phyloP scores from a whole-genome alignment of 2,888 invertebrate species.

The Automeris io region DNA sequence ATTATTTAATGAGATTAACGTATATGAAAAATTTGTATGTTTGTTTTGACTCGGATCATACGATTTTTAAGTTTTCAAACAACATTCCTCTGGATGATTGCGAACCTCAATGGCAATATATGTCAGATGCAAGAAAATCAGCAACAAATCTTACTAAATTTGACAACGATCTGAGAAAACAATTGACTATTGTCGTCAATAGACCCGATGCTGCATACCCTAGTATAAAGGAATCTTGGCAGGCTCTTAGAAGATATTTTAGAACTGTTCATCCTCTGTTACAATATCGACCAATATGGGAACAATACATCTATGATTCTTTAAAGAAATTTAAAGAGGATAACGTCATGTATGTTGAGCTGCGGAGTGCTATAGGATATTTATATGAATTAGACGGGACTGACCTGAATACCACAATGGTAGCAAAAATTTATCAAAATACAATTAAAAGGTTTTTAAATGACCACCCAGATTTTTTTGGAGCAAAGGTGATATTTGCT shows the following conservation, averaged over 20 bases:
- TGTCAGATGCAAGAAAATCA: conserved; percentile 54
- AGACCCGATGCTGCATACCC: conserved; percentile 61
- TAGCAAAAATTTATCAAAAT: conserved; percentile 76
- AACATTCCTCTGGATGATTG: conserved; percentile 31
- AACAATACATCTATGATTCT: conserved; percentile 80
- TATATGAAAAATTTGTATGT: conserved; percentile 78
- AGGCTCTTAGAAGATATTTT: conserved; percentile 75
- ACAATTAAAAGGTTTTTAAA: conserved; percentile 74
- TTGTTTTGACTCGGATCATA: no score
- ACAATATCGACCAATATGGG: conserved; percentile 80
- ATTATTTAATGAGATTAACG: conserved; percentile 80
- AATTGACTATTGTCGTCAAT: conserved; percentile 74
- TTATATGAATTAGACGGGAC: conserved; percentile 82
- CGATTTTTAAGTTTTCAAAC: conserved; percentile 32
- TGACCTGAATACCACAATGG: conserved; percentile 67
- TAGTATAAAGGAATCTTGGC: conserved; percentile 78
- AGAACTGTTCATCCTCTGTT: conserved; percentile 68
- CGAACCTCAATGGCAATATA: conserved; percentile 56
- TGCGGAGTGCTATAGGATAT: conserved; percentile 78
- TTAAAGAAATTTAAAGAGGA: conserved; percentile 79
- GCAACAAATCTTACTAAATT: conserved; percentile 59
- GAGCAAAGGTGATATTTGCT: conserved; percentile 83
- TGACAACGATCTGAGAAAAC: conserved; percentile 67
- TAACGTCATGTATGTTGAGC: conserved; percentile 83
- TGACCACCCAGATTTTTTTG: conserved; percentile 80